Evolutionary conservation across 2,113 vertebrate species (phyloP), one percentile per base, ranked within the genome.

Genomic region (Corvus moneduloides): DNA sequence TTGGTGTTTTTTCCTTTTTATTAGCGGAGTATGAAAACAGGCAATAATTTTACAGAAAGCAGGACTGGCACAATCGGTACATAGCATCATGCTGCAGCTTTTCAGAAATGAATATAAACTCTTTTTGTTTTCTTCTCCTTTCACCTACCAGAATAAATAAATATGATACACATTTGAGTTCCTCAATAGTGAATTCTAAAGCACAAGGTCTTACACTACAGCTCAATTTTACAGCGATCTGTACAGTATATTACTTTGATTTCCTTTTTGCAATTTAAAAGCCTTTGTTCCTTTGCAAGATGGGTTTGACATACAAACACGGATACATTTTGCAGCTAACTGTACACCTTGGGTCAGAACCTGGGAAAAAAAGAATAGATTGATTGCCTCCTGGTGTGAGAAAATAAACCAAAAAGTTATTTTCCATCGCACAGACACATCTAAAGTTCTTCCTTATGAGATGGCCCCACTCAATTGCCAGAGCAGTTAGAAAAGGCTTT

Each of bases 61-160:
- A 94, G 96, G 96, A 98, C 96, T 64, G 96, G 97, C 96, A 89
- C 94, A 61, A 95, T 77, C 32, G 48, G 96, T 95, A 97, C 97
- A 97, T 96, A 96, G 95, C 75, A 46, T 97, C 98, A 98, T 98
- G 98, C 98, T 97, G 95, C 88, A 92, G 93, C 87, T 97, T 95
- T 88, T 94, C 6, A 23, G 84, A 96, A 97, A 96, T 90, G 33
- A 92, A 97, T 95, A 97, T 92, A 97, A 97, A 96, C 63, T 92
- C 87, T 91, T 93, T 80, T 86, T 89, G 23, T 83, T 90, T 89
- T 44, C 22, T 18, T 30, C 85, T 96, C 95, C 83, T 96, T 95
- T 97, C 96, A 97, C 94, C 97, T 98, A 98, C 95, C 97, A 95
- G 97, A 98, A 98, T 98, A 98, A 98, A 98, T 98, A 98, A 98